Percentiles rank a stretch among this genome's conserved stretches.
These are phyloP conservation scores for Karalla daura DNA, from an alignment of 2,797 vertebrate species.

Conservation along the genomic window DNA sequence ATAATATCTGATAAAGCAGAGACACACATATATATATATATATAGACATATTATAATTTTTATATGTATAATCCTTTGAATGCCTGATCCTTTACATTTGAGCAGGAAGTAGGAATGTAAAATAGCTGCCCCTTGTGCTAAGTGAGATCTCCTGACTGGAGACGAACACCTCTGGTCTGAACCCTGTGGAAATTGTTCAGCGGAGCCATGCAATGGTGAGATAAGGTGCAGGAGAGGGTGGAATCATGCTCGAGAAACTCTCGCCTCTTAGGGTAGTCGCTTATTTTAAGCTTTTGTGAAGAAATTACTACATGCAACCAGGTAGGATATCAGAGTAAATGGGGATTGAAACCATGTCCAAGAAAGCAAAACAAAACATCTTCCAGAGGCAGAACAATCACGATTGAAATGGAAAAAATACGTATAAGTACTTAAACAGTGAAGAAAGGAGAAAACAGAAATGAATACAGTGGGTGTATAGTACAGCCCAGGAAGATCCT, in stretches of 20 bases:
- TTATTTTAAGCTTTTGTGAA: neutral
- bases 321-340: neutral
- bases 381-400: constrained; percentile 3
- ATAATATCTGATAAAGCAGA: constrained; percentile 17
- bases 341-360: neutral
- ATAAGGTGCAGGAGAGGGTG: constrained; percentile 1
- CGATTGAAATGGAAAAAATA: constrained; percentile 5
- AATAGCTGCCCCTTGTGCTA: neutral
- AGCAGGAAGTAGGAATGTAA: constrained; percentile 3
- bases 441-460: constrained; percentile 6
- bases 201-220: neutral
- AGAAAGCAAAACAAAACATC: constrained; percentile 1
- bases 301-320: constrained; percentile 8
- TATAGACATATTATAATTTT: no score
- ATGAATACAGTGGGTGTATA: constrained; percentile 19
- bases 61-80: neutral
- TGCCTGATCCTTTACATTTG: constrained; percentile 4
- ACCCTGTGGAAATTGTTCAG: neutral
- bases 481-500: neutral
- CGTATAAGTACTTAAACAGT: constrained; percentile 6
- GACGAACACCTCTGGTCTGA: neutral
- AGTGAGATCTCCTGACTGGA: constrained; percentile 12
- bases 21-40: no score
- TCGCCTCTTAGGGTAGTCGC: neutral
- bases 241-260: neutral